Base-by-base conservation (phyloP, 2,888 invertebrate genomes). In the Diplolepis rosae region DNA sequence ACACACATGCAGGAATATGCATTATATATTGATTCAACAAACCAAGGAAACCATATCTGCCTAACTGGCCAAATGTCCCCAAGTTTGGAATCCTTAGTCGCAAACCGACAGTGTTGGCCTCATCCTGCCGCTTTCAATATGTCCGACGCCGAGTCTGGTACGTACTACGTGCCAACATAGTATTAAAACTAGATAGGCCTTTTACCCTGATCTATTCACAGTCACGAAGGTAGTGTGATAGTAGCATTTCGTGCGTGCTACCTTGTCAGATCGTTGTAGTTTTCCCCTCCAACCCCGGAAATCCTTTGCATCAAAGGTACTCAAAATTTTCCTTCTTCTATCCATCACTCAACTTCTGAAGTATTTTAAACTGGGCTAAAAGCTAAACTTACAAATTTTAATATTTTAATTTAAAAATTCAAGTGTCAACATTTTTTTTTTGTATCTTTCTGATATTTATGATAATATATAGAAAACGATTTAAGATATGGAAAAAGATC, bases 91-190 rank as follows among this genome's bases (percentile, higher is more conserved):
- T 69, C 54, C 74, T 75, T 75, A 52, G 30, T 69, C 65, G 70
- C 68, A 67, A 69, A 48, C 75, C 65, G 77, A 70, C 79, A 79
- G 77, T 79, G 77, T 76, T 75, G 75, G 67, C 74, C 77, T 77
- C 77, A 77, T 77, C 71, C 73, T 76, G 61, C 48, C 66, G 72
- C 69, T 79, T 71, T 78, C 79, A 79, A 80, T 75, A 85, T 85
- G 85, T 84, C 84, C 74, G 84, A 83, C 67, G 82, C 79, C 73
- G 83, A 84, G 74, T 80, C 83, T 76, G 84, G 84, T 84, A 79
- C 72, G 82, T 80, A n/a, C n/a, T n/a, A 71, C 68, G 72, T 71
- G 70, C n/a, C 71, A 69, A 35, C 13, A 13, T 56, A 22, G 56
- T 56, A 56, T 56, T 56, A 56, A 39, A 56, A 22, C 68, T 54